These are phyloP conservation scores for Strix uralensis DNA, from an alignment of 2,113 vertebrate species.

Conservation along the genomic window DNA sequence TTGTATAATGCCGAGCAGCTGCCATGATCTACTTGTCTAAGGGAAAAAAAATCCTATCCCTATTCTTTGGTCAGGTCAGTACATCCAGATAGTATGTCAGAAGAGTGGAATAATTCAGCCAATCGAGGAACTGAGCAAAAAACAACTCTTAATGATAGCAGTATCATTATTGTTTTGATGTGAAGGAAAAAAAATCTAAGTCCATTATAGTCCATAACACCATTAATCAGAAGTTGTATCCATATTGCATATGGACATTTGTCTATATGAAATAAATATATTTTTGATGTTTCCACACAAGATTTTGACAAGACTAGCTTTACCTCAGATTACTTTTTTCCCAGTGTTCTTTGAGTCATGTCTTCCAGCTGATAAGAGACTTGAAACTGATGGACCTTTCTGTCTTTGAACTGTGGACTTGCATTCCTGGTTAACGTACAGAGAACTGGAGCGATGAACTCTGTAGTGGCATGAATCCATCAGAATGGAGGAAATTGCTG, in stretches of 20 bases:
- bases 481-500: not conserved
- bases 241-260: not conserved
- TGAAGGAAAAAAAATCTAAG: not conserved
- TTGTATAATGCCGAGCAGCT: not conserved
- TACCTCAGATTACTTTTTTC: not conserved
- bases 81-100: not conserved
- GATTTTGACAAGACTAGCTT: not conserved
- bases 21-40: not conserved
- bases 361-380: not conserved
- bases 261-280: not conserved
- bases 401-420: not conserved
- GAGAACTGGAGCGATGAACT: not conserved
- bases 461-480: not conserved
- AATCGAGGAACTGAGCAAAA: not conserved
- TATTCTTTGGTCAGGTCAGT: not conserved
- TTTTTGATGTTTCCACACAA: not conserved
- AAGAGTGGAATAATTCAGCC: not conserved
- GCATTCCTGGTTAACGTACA: not conserved
- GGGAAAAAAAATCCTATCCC: not conserved
- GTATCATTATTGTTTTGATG: not conserved
- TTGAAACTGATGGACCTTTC: not conserved
- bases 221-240: not conserved
- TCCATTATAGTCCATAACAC: too few species aligned
- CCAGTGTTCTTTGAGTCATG: not conserved
- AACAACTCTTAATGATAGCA: not conserved